Evolutionary conservation across 2,113 vertebrate genomes (phyloP), one percentile per base, ranked within the genome.

Genomic region (Excalfactoria chinensis): DNA sequence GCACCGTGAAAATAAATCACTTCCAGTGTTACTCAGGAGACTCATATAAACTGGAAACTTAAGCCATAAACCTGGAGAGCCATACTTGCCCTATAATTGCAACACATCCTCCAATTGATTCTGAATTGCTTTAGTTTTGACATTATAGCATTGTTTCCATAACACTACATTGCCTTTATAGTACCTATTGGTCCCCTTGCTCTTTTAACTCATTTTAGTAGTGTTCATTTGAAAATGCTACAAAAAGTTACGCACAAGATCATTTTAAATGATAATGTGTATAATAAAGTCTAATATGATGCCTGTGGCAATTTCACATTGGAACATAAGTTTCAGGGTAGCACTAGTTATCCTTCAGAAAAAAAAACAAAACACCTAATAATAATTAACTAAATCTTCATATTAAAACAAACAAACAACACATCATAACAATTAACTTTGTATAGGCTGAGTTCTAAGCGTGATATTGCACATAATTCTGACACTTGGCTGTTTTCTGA

Each of bases 121-220:
- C 56, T 84, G 58, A 81, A 68, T 49, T 73, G 32, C 44, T 82
- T 93, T 69, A 63, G 28, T 92, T 93, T 76, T 95, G 81, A 69
- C 77, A 15, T 58, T 69, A 49, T 82, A 88, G 58, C 44, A 40
- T 51, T 56, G 72, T 56, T 53, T 93, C 93, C 35, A 74, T 71
- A 93, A 80, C 10, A 48, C 23, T 67, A 28, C 70, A 77, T 70
- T 92, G 68, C 76, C 34, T 87, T 93, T 83, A 37, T 74, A 68
- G 59, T n/a, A 86, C 32, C 68, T 95, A 62, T 89, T 83, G 46
- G 84, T 93, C 64, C 59, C 71, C 44, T 86, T 80, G 35, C 62
- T 85, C 43, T 93, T 95, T 80, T 77, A 83, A 62, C 64, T 92
- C 26, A 53, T 84, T 96, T 93, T 80, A 80, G 72, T 72, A 41